Evolutionary conservation across 2,888 invertebrate genomes (phyloP).

Genomic region (Megalurothrips usitatus): DNA sequence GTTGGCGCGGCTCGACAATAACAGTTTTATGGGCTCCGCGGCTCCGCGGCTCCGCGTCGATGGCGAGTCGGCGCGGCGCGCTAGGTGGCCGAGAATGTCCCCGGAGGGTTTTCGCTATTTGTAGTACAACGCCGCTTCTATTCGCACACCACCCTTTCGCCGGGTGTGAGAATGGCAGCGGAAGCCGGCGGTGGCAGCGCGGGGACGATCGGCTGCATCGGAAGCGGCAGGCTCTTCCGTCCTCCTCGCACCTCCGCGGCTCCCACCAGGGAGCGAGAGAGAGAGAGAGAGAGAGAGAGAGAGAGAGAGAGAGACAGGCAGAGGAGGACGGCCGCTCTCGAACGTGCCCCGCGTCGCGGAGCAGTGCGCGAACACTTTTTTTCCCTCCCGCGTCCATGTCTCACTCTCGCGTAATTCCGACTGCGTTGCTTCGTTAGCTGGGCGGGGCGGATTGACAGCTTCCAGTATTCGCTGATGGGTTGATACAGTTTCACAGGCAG

Average conservation of each 20-base stretch:
- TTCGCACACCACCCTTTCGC: constrained; percentile 16
- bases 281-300: too few species aligned
- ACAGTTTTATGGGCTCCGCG: constrained; percentile 12
- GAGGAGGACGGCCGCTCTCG: not conserved
- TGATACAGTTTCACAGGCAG: not conserved
- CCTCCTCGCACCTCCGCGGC: too few species aligned
- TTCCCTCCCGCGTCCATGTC: not conserved
- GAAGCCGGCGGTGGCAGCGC: not conserved
- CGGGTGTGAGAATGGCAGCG: not conserved
- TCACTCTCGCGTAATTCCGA: not conserved
- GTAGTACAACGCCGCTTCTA: constrained; percentile 2
- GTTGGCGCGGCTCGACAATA: not conserved
- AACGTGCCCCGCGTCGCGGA: not conserved
- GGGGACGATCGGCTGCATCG: not conserved
- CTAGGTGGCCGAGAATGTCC: not conserved
- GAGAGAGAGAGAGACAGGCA: too few species aligned
- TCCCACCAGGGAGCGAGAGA: too few species aligned
- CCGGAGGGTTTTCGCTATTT: constrained; percentile 20
- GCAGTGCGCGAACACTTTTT: not conserved
- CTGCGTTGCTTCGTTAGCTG: constrained; percentile 14
- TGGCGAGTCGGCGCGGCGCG: not conserved
- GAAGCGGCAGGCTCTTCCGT: not conserved
- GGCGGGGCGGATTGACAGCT: constrained; percentile 14
- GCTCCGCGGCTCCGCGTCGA: not conserved
- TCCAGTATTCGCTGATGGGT: constrained; percentile 10